phyloP scores from a whole-genome alignment of 2,797 vertebrate genomes.

The Pygocentrus nattereri region DNA sequence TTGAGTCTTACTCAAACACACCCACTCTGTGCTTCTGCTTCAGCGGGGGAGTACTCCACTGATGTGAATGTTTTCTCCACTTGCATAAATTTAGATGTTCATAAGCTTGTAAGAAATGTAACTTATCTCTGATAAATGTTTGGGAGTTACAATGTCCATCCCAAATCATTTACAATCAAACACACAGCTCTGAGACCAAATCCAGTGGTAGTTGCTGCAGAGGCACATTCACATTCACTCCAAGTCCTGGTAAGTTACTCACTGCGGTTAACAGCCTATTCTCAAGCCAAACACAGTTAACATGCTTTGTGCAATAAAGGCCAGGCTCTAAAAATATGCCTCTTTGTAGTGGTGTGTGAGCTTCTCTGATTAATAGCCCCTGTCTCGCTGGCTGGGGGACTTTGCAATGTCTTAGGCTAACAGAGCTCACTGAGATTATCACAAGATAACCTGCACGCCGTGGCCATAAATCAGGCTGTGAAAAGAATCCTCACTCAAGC shows the following conservation, averaged over 20 bases:
- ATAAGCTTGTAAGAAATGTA: neutral
- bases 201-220: neutral
- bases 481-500: slow-evolving; percentile 16
- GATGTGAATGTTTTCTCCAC: neutral
- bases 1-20: slow-evolving; percentile 46
- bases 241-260: neutral
- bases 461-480: slow-evolving; percentile 50
- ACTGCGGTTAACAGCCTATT: neutral
- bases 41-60: neutral
- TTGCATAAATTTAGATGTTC: neutral
- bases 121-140: neutral
- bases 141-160: neutral
- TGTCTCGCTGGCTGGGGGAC: slow-evolving; percentile 42
- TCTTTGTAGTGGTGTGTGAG: slow-evolving; percentile 21
- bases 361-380: slow-evolving; percentile 51
- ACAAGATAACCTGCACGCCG: slow-evolving; percentile 44
- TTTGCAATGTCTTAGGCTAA: slow-evolving; percentile 47
- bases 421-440: slow-evolving; percentile 54
- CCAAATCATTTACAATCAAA: neutral
- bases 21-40: neutral
- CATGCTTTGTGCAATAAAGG: slow-evolving; percentile 12
- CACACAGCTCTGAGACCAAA: neutral
- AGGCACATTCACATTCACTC: neutral
- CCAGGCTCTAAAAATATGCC: slow-evolving; percentile 44
- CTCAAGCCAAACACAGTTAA: slow-evolving; percentile 27